Evolutionary conservation across 2,113 vertebrate genomes (phyloP), one percentile per base, ranked within the genome.

Genomic region (Gopherus flavomarginatus): DNA sequence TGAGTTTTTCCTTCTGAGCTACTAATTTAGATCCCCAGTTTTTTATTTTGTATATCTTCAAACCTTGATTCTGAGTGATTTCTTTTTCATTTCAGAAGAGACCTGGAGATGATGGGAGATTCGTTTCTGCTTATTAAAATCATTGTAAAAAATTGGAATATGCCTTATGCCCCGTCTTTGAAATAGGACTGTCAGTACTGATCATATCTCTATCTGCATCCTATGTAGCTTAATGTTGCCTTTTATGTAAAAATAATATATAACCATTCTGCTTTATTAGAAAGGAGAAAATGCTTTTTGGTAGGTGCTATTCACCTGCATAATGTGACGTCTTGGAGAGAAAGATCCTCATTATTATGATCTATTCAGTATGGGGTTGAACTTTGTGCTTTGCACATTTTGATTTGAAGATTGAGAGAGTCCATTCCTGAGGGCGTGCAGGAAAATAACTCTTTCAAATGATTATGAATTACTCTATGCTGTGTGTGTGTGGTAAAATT

Each of bases 401-500:
- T 96, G 81, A 90, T 97, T 95, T 95, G 95, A 96, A 94, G 84
- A 96, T n/a, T 5, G 21, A 96, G 87, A 97, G 91, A 87, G 52
- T 35, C 69, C 8, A 94, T 90, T 83, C n/a, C 90, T 85, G 42
- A 80, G 93, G 77, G 31, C 24, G 16, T 1, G 3, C 8, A 6
- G 72, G 38, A 79, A 62, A 44, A 69, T 90, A 90, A 90, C 29
- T 62, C 90, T 95, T 85, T 97, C 96, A 69, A 85, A 5, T 93
- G 92, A 95, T 97, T 96, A 85, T 94, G 84, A 97, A 97, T 97
- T 96, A 94, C 54, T 94, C 50, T 90, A 82, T 85, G 53, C 79
- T 97, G 17, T 53, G 17, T 53, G 52, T 42, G 38, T 35, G 0
- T 3, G 3, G 92, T 92, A 92, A 92, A 95, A 94, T 82, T 97